Conservation (phyloP, 2,797 vertebrate species). For the Lagodon rhomboides region DNA sequence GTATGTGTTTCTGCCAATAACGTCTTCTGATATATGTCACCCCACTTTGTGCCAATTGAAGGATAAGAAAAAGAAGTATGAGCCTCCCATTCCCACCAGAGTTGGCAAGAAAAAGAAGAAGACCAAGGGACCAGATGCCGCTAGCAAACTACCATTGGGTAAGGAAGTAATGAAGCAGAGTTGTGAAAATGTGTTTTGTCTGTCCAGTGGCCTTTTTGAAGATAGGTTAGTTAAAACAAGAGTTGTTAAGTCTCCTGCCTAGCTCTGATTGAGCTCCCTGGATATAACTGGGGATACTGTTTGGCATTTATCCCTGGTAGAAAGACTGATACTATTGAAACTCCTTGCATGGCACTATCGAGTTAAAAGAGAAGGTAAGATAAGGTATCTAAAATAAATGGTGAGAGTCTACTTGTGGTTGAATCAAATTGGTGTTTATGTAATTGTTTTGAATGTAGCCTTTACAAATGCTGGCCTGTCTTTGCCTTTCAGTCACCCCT, state of each 20-base stretch:
- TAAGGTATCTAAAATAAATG: neutral
- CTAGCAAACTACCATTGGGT: constrained; percentile 98
- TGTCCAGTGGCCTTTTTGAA: neutral
- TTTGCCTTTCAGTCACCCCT: constrained; percentile 90
- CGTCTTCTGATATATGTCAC: neutral
- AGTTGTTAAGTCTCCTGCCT: neutral
- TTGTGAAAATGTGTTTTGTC: neutral
- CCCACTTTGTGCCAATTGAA: constrained; percentile 56
- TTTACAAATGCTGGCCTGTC: neutral
- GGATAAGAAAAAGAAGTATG: constrained; percentile 99
- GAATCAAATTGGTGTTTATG: neutral
- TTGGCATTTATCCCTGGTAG: neutral
- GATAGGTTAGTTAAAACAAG: neutral
- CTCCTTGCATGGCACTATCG: neutral
- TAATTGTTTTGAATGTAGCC: neutral
- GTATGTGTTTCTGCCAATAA: neutral
- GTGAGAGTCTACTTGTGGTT: neutral
- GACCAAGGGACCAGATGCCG: constrained; percentile 97
- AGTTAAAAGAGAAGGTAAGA: neutral
- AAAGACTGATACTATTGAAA: neutral
- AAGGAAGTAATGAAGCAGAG: constrained; percentile 37
- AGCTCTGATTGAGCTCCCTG: neutral
- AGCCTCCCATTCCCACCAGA: constrained; percentile 97
- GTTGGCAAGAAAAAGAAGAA: constrained; percentile 99
- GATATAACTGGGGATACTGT: neutral